Base-by-base conservation (phyloP, 2,888 invertebrate species). In the Mimas tiliae region DNA sequence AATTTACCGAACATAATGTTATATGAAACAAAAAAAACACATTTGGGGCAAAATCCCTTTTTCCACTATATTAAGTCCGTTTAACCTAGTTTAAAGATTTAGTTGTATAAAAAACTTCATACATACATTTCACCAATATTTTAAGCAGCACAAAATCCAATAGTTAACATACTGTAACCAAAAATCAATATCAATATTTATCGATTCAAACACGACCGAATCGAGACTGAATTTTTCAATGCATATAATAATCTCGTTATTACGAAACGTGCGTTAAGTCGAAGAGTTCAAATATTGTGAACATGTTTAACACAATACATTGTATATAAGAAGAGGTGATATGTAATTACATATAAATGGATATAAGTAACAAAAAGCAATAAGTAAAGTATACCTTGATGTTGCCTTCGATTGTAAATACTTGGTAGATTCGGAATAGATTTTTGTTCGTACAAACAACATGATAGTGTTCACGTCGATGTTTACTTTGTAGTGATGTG, bases 371-470 rank as follows among this genome's bases (percentile, higher is more conserved):
- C 90, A 90, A 88, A 80, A 93, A 93, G 93, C 93, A 93, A 93
- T 93, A 93, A 92, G 89, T 92, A 93, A 92, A 89, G 93, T 93
- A 93, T 93, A 93, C 93, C 90, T 91, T 91, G 88, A 90, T 87
- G 93, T 92, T 93, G 93, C 93, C 93, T 93, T 93, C 87, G 83
- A 84, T 83, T 84, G 88, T 90, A 90, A 81, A 92, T 88, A 89
- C 76, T 76, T 74, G 79, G 78, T 64, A 79, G 85, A 87, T 86
- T 87, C 82, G 75, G 45, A 45, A 82, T 81, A 81, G 82, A 84
- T 81, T 85, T n/a, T 83, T 82, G 85, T 83, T 53, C 51, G 63
- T 50, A 51, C 48, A 64, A 50, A 51, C 38, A 19, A 50, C 33
- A 27, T 19, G 58, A 34, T 79, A 77, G 79, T 78, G 83, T 81